These are phyloP conservation scores for Tinea pellionella DNA, from an alignment of 2,888 invertebrate species.

Conservation along the genomic window DNA sequence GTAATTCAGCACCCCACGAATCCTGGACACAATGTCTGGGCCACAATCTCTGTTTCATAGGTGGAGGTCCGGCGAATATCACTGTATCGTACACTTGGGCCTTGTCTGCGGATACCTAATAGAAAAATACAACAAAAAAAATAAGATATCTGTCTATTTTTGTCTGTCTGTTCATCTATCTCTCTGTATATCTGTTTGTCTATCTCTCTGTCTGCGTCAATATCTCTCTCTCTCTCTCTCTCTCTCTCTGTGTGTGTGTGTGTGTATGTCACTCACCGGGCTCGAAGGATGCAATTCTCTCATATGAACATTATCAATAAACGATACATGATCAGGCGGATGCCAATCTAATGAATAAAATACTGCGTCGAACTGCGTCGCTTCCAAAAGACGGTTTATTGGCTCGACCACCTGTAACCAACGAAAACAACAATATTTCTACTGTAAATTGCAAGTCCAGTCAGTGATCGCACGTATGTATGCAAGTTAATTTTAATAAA, in stretches of 20 bases:
- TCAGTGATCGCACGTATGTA: too few relatives aligned
- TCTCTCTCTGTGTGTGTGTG: too few relatives aligned
- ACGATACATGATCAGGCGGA: constrained; percentile 94
- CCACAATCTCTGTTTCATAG: constrained; percentile 92
- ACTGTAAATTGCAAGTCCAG: too few relatives aligned
- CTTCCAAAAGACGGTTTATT: constrained; percentile 86
- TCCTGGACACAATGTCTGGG: constrained; percentile 96
- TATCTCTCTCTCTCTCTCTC: too few relatives aligned
- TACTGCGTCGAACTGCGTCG: constrained; percentile 85
- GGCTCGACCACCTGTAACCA: constrained; percentile 81
- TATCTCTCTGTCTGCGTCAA: too few relatives aligned
- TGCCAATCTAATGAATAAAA: constrained; percentile 98
- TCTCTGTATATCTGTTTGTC: too few relatives aligned
- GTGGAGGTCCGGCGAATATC: constrained; percentile 88
- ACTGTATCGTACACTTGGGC: constrained; percentile 91
- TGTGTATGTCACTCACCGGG: constrained; percentile 66
- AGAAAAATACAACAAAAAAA: constrained; percentile 15
- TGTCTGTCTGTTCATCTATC: too few relatives aligned
- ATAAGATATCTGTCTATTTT: too few relatives aligned
- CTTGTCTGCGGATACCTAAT: constrained; percentile 76
- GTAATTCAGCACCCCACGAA: constrained; percentile 94
- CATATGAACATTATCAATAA: constrained; percentile 90
- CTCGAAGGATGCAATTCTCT: constrained; percentile 80
- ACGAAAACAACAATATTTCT: neutral
- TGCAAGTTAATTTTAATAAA: too few relatives aligned